A percentile compares a stretch with the other conserved stretches of the same genome.
These are phyloP conservation scores for Mayetiola destructor DNA, from an alignment of 2,888 invertebrate species.

Conservation along the genomic window DNA sequence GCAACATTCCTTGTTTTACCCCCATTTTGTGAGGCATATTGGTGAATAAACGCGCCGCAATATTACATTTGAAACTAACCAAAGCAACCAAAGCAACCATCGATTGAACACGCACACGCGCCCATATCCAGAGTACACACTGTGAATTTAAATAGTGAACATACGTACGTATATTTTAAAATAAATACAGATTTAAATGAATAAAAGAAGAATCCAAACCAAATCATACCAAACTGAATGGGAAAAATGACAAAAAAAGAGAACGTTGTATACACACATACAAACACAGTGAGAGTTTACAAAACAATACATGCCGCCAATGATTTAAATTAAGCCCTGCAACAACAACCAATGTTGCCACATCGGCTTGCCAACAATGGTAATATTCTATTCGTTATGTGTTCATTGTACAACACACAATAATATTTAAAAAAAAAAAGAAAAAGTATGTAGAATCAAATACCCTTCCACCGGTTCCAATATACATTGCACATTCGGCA, in stretches of 20 bases:
- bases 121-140: not conserved
- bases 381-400: not conserved
- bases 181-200: slow-evolving; percentile 6
- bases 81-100: slow-evolving; percentile 8
- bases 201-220: not conserved
- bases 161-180: no score
- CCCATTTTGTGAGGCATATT: not conserved
- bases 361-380: slow-evolving; percentile 13
- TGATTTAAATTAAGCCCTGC: slow-evolving; percentile 12
- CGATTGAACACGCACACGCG: not conserved
- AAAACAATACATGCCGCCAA: slow-evolving; percentile 13
- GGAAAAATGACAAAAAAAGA: no score
- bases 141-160: slow-evolving; percentile 5
- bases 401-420: not conserved
- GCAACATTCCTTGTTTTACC: no score
- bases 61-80: slow-evolving; percentile 12
- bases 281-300: no score
- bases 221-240: not conserved
- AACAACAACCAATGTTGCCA: slow-evolving; percentile 12
- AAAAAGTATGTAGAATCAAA: no score
- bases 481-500: no score
- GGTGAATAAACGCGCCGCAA: slow-evolving; percentile 10
- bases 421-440: no score
- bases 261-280: no score
- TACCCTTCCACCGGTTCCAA: slow-evolving; percentile 3